phyloP scores from a whole-genome alignment of 2,888 invertebrate genomes.

The Dexiosoma caninum region DNA sequence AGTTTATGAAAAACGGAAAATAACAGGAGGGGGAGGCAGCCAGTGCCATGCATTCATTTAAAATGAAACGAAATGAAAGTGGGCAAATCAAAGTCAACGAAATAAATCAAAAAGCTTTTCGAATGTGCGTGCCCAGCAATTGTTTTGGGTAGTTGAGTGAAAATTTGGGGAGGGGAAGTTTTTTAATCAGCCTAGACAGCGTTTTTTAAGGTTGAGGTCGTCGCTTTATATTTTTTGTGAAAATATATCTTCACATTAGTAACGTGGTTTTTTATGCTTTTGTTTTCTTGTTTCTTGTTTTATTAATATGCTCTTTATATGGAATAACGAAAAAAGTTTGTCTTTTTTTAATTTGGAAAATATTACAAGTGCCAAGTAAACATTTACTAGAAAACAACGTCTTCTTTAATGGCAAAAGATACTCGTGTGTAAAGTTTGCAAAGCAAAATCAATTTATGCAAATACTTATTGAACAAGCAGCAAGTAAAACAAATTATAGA shows the following conservation, averaged over 20 bases:
- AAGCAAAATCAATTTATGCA: no score
- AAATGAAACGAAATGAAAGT: not conserved
- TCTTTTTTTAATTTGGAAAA: not conserved
- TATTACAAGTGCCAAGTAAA: slow-evolving; percentile 30
- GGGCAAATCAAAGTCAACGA: slow-evolving; percentile 20
- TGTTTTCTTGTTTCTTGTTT: not conserved
- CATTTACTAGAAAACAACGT: slow-evolving; percentile 12
- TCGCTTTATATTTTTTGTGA: not conserved
- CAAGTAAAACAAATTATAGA: no score
- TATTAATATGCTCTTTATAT: not conserved
- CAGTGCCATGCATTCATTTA: not conserved
- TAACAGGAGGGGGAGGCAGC: not conserved
- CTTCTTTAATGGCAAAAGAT: not conserved
- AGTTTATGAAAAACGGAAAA: not conserved
- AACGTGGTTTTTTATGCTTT: no score
- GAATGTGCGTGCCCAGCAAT: no score
- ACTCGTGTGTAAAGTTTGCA: not conserved
- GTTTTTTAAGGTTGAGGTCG: not conserved
- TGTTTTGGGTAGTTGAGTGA: no score
- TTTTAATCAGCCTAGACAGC: not conserved
- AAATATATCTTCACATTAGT: slow-evolving; percentile 9
- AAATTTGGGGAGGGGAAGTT: not conserved
- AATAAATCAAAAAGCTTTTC: slow-evolving; percentile 24
- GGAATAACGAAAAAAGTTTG: not conserved
- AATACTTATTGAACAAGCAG: no score